A percentile compares a stretch with the other conserved stretches of the same genome.
Conservation (phyloP, 2,888 invertebrate genomes). For the Tipula lateralis region DNA sequence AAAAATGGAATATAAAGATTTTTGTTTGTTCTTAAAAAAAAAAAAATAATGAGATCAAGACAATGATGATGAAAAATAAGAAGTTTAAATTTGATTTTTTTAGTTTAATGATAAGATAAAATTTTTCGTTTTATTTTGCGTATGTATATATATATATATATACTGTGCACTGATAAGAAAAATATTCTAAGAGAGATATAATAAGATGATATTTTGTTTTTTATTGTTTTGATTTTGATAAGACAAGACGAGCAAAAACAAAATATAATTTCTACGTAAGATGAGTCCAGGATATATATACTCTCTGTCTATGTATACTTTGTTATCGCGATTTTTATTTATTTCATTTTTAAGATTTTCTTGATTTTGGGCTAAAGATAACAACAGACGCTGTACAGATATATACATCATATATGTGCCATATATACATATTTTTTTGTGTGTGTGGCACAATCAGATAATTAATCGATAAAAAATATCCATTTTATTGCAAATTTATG, state of each 20-base stretch:
- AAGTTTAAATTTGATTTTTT: neutral
- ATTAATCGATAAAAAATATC: conserved; percentile 19
- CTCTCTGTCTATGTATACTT: neutral
- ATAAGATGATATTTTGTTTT: neutral
- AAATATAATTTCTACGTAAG: neutral
- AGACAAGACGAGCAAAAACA: neutral
- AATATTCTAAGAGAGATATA: neutral
- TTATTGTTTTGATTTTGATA: conserved; percentile 19
- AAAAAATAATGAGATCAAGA: conserved; percentile 11
- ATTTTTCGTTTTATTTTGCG: neutral
- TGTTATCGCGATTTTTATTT: neutral
- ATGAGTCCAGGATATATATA: neutral
- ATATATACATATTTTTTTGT: neutral
- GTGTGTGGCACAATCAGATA: neutral
- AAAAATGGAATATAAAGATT: conserved; percentile 11
- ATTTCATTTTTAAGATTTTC: neutral
- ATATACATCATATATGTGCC: neutral
- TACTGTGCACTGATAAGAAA: neutral
- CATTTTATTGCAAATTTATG: conserved; percentile 24
- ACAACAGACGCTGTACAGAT: neutral
- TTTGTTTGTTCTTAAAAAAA: conserved; percentile 3
- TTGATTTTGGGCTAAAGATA: neutral
- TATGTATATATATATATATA: neutral
- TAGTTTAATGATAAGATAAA: conserved; percentile 1
- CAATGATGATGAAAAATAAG: conserved; percentile 24